Base-by-base conservation (phyloP, 2,113 vertebrate genomes). In the Elgaria multicarinata region DNA sequence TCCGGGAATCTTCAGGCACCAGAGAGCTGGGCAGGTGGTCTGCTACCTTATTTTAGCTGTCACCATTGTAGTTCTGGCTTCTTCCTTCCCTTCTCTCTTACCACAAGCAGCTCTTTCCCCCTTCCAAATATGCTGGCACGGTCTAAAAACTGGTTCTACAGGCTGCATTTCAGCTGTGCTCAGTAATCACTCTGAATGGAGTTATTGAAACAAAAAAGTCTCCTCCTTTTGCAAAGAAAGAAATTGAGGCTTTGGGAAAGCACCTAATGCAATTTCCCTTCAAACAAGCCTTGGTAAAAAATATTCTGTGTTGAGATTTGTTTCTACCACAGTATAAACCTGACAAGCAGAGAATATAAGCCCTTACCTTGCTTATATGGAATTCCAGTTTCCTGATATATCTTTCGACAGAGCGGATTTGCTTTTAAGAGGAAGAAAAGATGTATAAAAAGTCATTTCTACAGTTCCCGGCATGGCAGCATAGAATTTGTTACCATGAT, bases 331-430 rank as follows among this genome's bases (percentile, higher is more conserved):
- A 83, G 26, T 0, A 3, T 0, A 87, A 94, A 85, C 50, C 87
- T 64, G 1, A 7, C 74, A 85, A 0, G 12, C 0, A 84, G 3
- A 66, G 16, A 55, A 55, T 0, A 24, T 0, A 69, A 90, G 64
- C 22, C 28, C 90, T 96, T 94, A 99, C 99, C 98, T 99, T 99
- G 95, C 99, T 99, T 88, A 99, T 98, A 91, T 99, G 99, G 92
- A 99, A 99, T 87, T 99, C 99, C 93, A 99, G 18, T 92, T 98
- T 98, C 50, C 98, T 97, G 44, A 99, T 97, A 94, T 98, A 98
- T 90, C 99, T 97, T 93, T 99, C 99, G 95, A 98, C 96, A 0
- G 97, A 97, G 91, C 98, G 97, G 4, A 98, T 99, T 98, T 99
- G 99, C 99, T 99, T 97, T 93, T 46, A 66, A 83, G 3, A 92